Evolutionary conservation across 2,888 invertebrate genomes (phyloP).

Genomic region (Philaethria dido): DNA sequence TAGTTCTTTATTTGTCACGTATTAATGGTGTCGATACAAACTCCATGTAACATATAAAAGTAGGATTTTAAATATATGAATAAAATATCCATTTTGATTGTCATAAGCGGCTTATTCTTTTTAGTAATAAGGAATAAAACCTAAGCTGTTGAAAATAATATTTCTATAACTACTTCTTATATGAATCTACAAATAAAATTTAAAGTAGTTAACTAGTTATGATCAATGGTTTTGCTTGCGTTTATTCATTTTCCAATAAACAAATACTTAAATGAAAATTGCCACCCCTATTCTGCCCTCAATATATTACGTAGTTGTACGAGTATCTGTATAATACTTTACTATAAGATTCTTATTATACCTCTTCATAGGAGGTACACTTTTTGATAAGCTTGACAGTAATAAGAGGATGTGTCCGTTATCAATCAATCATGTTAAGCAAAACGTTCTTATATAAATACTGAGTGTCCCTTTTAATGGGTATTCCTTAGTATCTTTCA

Average conservation of each 20-base stretch:
- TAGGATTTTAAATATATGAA: constrained; percentile 14
- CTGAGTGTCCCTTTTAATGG: neutral
- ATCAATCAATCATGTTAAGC: constrained; percentile 56
- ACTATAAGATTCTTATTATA: neutral
- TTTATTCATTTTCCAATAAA: neutral
- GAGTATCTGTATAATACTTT: neutral
- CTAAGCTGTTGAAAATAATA: too few species aligned
- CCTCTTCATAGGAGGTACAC: constrained; percentile 34
- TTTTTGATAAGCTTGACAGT: constrained; percentile 45
- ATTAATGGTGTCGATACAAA: constrained; percentile 35
- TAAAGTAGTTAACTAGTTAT: neutral
- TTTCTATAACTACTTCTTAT: neutral
- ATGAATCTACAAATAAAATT: neutral
- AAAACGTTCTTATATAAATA: constrained; percentile 29
- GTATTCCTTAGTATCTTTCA: constrained; percentile 1
- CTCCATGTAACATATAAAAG: constrained; percentile 33
- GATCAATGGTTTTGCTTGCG: neutral
- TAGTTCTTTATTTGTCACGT: constrained; percentile 46
- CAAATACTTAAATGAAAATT: neutral
- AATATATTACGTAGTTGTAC: neutral
- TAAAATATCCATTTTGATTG: neutral
- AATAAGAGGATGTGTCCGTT: constrained; percentile 48
- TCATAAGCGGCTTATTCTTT: too few species aligned
- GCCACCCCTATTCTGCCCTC: neutral
- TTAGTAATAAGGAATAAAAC: too few species aligned